Base-by-base conservation (phyloP, 2,888 invertebrate genomes). In the Rosalia funebris region DNA sequence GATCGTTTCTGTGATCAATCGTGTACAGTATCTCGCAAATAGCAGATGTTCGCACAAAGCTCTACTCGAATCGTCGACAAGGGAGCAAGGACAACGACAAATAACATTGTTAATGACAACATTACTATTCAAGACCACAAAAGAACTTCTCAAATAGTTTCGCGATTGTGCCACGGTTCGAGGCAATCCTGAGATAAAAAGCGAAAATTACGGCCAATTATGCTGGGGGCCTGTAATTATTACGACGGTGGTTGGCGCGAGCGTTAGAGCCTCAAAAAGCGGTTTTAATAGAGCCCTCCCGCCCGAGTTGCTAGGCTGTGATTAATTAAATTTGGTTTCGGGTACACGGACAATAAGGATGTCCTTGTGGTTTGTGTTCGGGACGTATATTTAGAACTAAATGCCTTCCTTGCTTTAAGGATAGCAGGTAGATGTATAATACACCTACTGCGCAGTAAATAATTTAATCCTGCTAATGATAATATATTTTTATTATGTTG, bases 51-150 rank as follows among this genome's bases (percentile, higher is more conserved):
- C 46, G n/a, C 14, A 16, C 46, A 32, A 32, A 31, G 16, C 14
- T 16, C 1, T n/a, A 32, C 14, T 32, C 32, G 25, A 44, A 44
- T 14, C 14, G 11, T 15, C 12, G 15, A 52, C 41, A 52, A 52
- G 41, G 31, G 41, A 41, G 31, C 52, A 52, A 52, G 52, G 52
- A 39, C 52, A 31, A n/a, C 31, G 52, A 25, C 41, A 12, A 37
- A 50, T 36, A 16, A 41, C 37, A 20, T 37, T 20, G 37, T 50
- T 39, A 52, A 52, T 52, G 41, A 41, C 25, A 52, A 52, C 41
- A 41, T 52, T 52, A 20, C 31, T 20, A 52, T 41, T n/a, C 41
- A 36, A 36, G 52, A 31, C 34, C 36, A 41, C 52, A 52, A 52
- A 52, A 52, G 52, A 41, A 41, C 14, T 11, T n/a, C n/a, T 7